Evolutionary conservation across 2,797 vertebrate genomes (phyloP).

Genomic region (Pelobates cultripes): DNA sequence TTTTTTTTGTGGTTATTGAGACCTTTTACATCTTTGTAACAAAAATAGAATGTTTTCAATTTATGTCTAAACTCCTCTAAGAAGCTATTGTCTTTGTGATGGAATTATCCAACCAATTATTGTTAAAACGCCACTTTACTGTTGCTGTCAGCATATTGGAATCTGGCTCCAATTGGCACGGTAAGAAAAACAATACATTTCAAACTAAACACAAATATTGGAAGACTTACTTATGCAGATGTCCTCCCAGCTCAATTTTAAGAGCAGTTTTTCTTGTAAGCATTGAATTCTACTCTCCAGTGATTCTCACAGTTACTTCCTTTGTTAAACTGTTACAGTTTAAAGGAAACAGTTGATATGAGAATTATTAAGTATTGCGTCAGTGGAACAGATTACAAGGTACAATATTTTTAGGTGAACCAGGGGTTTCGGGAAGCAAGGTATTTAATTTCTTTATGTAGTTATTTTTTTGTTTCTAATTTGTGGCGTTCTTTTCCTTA

Average conservation of each 20-base stretch:
- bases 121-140: conserved; percentile 37
- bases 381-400: not conserved
- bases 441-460: not conserved
- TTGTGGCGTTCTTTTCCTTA: no score
- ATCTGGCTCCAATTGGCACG: conserved; percentile 45
- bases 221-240: conserved; percentile 6
- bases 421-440: not conserved
- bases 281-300: not conserved
- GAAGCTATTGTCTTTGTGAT: conserved; percentile 48
- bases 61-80: conserved; percentile 41
- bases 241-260: not conserved
- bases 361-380: not conserved
- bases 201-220: conserved; percentile 27
- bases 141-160: conserved; percentile 44
- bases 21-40: conserved; percentile 30
- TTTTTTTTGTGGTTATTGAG: conserved; percentile 30
- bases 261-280: not conserved
- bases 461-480: no score
- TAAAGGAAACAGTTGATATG: not conserved
- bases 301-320: not conserved
- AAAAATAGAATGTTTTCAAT: conserved; percentile 46
- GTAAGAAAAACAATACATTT: conserved; percentile 31
- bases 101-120: conserved; percentile 51
- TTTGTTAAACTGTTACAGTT: not conserved
- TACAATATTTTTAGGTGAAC: not conserved